Conservation (phyloP, 2,113 vertebrate species). For the Phocoena sinus region DNA sequence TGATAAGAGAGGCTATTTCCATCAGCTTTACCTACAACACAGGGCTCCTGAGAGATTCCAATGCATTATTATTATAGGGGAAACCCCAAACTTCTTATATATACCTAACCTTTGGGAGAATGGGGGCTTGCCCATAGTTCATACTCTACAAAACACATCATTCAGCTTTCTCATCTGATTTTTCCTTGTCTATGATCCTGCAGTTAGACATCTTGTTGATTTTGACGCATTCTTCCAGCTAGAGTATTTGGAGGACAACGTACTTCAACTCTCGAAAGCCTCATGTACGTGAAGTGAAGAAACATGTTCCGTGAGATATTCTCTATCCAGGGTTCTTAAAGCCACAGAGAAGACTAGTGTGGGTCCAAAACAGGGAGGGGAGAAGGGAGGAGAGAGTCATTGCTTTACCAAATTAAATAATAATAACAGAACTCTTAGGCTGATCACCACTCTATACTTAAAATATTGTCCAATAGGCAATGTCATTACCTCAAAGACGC, state of each 20-base stretch:
- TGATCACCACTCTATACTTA: too few relatives aligned
- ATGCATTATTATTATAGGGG: accelerated
- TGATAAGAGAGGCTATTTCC: accelerated
- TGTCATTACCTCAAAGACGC: accelerated
- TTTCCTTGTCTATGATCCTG: not conserved
- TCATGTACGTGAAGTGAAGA: not conserved
- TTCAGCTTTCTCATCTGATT: too few relatives aligned
- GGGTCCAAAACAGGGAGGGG: too few relatives aligned
- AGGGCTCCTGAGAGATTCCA: too few relatives aligned
- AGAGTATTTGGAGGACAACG: not conserved
- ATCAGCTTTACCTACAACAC: too few relatives aligned
- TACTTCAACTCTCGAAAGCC: not conserved
- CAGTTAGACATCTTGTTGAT: too few relatives aligned
- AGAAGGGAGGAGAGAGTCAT: not conserved
- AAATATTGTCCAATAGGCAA: not conserved
- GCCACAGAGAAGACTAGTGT: not conserved
- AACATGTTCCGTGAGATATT: accelerated
- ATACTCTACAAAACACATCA: not conserved
- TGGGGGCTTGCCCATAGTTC: accelerated
- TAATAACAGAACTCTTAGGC: accelerated
- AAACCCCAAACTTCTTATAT: accelerated
- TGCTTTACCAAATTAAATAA: not conserved
- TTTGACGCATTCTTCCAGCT: not conserved
- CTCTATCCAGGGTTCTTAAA: accelerated
- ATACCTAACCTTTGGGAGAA: not conserved